phyloP scores from a whole-genome alignment of 2,113 vertebrate species.

The Petrocephalus microphthalmus region DNA sequence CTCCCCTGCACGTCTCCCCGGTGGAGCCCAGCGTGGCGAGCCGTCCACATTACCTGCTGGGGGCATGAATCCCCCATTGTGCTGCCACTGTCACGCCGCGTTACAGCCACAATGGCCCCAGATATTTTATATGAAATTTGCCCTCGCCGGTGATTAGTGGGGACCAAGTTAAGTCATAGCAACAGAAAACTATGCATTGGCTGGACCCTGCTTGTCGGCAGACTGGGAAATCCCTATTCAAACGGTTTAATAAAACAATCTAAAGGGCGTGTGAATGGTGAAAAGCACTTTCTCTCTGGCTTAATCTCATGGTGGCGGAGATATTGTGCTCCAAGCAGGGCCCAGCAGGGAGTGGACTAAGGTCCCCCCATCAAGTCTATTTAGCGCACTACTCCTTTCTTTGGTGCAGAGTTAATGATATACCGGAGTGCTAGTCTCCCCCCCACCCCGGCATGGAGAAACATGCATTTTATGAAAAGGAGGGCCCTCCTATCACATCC shows the following conservation, averaged over 20 bases:
- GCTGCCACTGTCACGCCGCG: conserved; percentile 83
- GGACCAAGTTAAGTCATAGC: conserved; percentile 98
- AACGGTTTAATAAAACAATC: conserved; percentile 92
- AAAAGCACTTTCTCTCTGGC: conserved; percentile 91
- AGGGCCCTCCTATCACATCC: conserved; percentile 72
- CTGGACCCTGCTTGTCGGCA: conserved; percentile 76
- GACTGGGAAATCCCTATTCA: conserved; percentile 96
- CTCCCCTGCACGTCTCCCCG: conserved; percentile 52
- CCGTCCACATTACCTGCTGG: conserved; percentile 89
- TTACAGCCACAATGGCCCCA: conserved; percentile 84
- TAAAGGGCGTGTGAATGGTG: conserved; percentile 99
- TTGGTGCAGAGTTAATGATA: conserved; percentile 88
- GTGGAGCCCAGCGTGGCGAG: conserved; percentile 70
- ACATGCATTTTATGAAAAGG: conserved; percentile 77
- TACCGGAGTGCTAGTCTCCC: conserved; percentile 71
- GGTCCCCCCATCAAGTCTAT: conserved; percentile 84
- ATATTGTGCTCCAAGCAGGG: conserved; percentile 87
- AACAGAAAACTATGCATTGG: conserved; percentile 96
- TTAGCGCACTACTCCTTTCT: conserved; percentile 79
- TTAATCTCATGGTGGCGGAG: conserved; percentile 95
- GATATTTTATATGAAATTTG: conserved; percentile 99
- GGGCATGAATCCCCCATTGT: conserved; percentile 94
- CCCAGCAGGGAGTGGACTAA: conserved; percentile 79
- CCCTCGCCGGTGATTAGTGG: conserved; percentile 94
- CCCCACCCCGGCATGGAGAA: conserved; percentile 67